A percentile compares a stretch with the other conserved stretches of the same genome.
Conservation (phyloP, 2,113 vertebrate species). For the Sinocyclocheilus anshuiensis region DNA sequence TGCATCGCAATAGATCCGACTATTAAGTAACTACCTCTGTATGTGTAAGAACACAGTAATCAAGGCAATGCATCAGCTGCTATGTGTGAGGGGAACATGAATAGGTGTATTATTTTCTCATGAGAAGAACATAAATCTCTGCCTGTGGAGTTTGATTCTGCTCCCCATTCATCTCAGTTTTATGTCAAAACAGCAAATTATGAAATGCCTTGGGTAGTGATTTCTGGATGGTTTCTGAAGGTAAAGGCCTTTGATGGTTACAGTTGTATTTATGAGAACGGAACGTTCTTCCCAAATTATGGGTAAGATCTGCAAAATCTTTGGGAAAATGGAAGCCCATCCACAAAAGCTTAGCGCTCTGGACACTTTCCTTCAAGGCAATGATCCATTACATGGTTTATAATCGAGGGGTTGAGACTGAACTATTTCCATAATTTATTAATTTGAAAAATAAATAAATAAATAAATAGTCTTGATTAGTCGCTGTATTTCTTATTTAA, state of each 20-base stretch:
- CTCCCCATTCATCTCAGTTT: background rate
- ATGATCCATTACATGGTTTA: conserved; percentile 53
- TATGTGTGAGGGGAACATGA: background rate
- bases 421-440: background rate
- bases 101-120: background rate
- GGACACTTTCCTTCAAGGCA: conserved; percentile 54
- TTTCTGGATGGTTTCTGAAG: conserved; percentile 71
- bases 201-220: conserved; percentile 51
- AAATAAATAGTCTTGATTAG: too few relatives aligned
- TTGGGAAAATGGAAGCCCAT: conserved; percentile 57
- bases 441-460: background rate
- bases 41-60: background rate
- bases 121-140: background rate
- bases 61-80: background rate
- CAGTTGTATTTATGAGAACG: conserved; percentile 64
- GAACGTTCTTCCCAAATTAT: conserved; percentile 74
- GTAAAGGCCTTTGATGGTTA: conserved; percentile 68
- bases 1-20: background rate
- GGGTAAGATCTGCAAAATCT: conserved; percentile 61
- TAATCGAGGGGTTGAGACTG: background rate
- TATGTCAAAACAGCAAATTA: background rate
- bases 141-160: background rate
- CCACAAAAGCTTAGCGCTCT: conserved; percentile 49
- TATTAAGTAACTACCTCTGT: background rate
- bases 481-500: too few relatives aligned